Evolutionary conservation across 2,113 vertebrate species (phyloP).

Genomic region (Clarias macrocephalus): DNA sequence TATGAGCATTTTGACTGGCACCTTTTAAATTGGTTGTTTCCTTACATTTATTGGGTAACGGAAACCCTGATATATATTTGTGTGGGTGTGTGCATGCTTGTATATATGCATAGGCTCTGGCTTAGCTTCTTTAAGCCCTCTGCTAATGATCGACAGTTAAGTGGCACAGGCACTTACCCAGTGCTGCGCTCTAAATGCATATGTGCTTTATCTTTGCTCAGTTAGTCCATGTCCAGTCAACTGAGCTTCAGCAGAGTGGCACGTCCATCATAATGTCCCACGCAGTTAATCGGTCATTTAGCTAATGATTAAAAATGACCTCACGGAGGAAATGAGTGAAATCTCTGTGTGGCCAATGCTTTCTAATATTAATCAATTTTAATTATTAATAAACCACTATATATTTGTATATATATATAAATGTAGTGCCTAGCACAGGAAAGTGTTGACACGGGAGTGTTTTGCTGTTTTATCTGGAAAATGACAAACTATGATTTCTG

Average conservation of each 20-base stretch:
- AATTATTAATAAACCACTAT: not conserved
- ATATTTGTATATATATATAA: not conserved
- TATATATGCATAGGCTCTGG: not conserved
- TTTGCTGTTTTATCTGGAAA: not conserved
- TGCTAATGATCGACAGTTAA: not conserved
- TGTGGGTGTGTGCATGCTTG: too few species aligned
- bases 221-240: not conserved
- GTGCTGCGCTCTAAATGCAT: slow-evolving; percentile 29
- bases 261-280: not conserved
- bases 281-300: not conserved
- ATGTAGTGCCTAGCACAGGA: not conserved
- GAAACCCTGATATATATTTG: too few species aligned
- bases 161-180: not conserved
- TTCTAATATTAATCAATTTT: not conserved
- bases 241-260: not conserved
- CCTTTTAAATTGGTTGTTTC: too few species aligned
- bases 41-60: too few species aligned
- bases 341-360: not conserved
- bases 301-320: not conserved
- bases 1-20: too few species aligned
- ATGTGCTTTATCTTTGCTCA: not conserved
- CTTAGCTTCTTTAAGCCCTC: not conserved
- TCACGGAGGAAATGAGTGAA: not conserved
- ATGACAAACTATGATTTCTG: not conserved
- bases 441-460: not conserved